Evolutionary conservation across 2,888 invertebrate genomes (phyloP).

Genomic region (Drosophila birchii): DNA sequence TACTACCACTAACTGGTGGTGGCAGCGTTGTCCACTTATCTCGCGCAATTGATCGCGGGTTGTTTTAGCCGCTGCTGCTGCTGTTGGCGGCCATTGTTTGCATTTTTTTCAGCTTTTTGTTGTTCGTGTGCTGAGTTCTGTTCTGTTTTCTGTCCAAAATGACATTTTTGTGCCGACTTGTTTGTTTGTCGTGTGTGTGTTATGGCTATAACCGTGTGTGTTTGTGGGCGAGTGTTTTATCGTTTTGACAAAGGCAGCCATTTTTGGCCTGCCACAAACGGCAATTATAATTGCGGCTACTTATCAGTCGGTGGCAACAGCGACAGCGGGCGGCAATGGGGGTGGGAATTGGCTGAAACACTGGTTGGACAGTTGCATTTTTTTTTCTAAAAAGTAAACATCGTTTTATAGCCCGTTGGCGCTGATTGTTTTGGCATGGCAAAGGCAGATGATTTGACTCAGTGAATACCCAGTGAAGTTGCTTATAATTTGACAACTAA

Average conservation of each 20-base stretch:
- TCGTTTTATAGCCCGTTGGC: slow-evolving; percentile 52
- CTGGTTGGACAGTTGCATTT: slow-evolving; percentile 42
- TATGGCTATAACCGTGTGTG: slow-evolving; percentile 22
- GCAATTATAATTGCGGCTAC: slow-evolving; percentile 77
- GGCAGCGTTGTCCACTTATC: slow-evolving; percentile 67
- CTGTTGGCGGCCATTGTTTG: slow-evolving; percentile 71
- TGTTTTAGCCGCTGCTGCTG: slow-evolving; percentile 40
- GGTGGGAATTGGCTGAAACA: not conserved
- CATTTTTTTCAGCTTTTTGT: slow-evolving; percentile 54
- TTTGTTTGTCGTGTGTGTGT: not conserved
- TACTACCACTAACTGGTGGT: slow-evolving; percentile 39
- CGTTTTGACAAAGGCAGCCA: slow-evolving; percentile 59
- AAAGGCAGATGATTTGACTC: not conserved
- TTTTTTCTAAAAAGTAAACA: slow-evolving; percentile 66
- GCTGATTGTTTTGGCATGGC: slow-evolving; percentile 49
- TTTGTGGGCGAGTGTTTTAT: slow-evolving; percentile 28
- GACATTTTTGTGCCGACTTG: slow-evolving; percentile 56
- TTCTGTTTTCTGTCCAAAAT: slow-evolving; percentile 63
- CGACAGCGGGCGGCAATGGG: not conserved
- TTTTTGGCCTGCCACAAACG: slow-evolving; percentile 66
- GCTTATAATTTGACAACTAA: not conserved
- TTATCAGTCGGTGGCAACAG: slow-evolving; percentile 49
- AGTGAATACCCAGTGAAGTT: slow-evolving; percentile 7
- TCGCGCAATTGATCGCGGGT: slow-evolving; percentile 75
- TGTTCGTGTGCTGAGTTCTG: slow-evolving; percentile 26